A percentile compares a stretch with the other conserved stretches of the same genome.
Conservation (phyloP, 37 sponge, comb jelly and placozoan genomes). For the Diacarnus erythraeanus region DNA sequence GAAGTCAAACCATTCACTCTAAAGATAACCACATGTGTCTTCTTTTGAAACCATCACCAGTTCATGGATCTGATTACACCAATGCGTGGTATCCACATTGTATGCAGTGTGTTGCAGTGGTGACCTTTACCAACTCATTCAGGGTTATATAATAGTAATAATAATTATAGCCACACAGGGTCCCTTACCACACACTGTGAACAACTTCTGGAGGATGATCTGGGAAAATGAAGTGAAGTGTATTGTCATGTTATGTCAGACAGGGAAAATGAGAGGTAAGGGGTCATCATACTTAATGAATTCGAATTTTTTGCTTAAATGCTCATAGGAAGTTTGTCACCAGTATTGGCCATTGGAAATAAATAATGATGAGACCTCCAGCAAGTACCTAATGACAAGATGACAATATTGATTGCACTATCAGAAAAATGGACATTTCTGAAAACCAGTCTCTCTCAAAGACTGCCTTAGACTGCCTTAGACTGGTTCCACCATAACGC, state of each 20-base stretch:
- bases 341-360: slow-evolving; percentile 56
- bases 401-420: slow-evolving; percentile 5
- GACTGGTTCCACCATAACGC: slow-evolving; percentile 24
- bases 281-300: no score
- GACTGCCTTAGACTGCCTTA: no score
- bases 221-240: slow-evolving; percentile 43
- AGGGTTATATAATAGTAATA: no score
- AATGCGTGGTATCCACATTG: not conserved
- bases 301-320: no score
- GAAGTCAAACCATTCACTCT: no score
- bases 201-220: slow-evolving; percentile 77
- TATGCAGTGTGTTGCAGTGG: slow-evolving; percentile 22
- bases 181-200: slow-evolving; percentile 51
- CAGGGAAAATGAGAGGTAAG: slow-evolving; percentile 25
- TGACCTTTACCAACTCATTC: no score
- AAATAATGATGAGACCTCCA: slow-evolving; percentile 17
- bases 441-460: not conserved
- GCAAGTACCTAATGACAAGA: slow-evolving; percentile 27
- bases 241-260: slow-evolving; percentile 46
- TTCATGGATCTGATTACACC: slow-evolving; percentile 42
- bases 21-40: slow-evolving; percentile 17
- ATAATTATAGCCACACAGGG: slow-evolving; percentile 76
- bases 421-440: slow-evolving; percentile 43
- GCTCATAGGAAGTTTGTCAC: slow-evolving; percentile 32
- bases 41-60: slow-evolving; percentile 15